Evolutionary conservation across 2,113 vertebrate genomes (phyloP).

Genomic region (Rana temporaria): DNA sequence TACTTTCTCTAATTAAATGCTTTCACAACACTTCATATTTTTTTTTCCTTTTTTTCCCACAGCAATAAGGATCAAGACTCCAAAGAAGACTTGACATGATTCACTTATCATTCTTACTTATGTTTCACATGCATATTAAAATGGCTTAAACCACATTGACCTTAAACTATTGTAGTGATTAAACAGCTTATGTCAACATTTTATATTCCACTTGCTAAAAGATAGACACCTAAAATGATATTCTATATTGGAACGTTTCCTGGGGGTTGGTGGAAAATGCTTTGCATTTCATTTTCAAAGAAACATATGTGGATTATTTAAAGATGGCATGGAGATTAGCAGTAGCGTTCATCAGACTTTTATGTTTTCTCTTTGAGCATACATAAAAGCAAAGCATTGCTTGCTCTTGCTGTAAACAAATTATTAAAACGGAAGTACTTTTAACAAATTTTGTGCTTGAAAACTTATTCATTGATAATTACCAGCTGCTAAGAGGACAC

Average conservation of each 20-base stretch:
- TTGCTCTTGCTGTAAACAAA: constrained; percentile 47
- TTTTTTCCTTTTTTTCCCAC: no score
- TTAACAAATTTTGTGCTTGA: constrained; percentile 46
- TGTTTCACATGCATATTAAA: no score
- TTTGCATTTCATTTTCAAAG: constrained; percentile 21
- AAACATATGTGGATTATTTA: constrained; percentile 32
- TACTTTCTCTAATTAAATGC: no score
- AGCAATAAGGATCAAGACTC: no score
- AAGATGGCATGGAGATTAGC: constrained; percentile 40
- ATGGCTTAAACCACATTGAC: no score
- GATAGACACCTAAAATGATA: background rate
- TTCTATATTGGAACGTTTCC: background rate
- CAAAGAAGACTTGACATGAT: no score
- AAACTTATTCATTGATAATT: constrained; percentile 52
- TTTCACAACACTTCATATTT: no score
- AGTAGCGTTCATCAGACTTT: constrained; percentile 42
- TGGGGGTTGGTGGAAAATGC: background rate
- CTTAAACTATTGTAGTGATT: background rate
- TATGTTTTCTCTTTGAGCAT: constrained; percentile 54
- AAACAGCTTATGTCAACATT: background rate
- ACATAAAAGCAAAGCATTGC: constrained; percentile 46
- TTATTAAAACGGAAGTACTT: constrained; percentile 50
- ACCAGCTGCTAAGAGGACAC: constrained; percentile 42
- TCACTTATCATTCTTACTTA: no score
- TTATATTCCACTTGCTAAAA: background rate